phyloP scores from a whole-genome alignment of 2,797 vertebrate genomes.

The Arnoldichthys spilopterus region DNA sequence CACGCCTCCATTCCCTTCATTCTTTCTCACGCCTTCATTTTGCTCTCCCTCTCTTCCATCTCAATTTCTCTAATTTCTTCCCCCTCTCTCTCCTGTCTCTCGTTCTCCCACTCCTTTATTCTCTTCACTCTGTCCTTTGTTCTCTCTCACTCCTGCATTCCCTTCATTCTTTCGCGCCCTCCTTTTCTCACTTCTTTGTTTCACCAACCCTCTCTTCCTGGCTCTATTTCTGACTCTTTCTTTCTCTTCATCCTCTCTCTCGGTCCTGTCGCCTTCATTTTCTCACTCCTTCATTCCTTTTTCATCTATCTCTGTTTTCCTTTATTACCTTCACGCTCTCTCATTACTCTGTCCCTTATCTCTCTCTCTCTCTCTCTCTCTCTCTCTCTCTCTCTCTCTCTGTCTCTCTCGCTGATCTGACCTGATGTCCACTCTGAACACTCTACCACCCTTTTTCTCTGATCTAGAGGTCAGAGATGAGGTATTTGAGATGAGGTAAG shows the following conservation, averaged over 20 bases:
- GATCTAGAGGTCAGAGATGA: background rate
- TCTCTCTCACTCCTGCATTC: background rate
- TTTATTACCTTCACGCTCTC: background rate
- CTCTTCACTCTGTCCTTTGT: background rate
- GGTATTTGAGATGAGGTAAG: too few species aligned
- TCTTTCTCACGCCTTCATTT: background rate
- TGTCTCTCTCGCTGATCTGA: background rate
- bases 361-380: background rate
- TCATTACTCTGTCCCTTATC: background rate
- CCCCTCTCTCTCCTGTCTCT: background rate
- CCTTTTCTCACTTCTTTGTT: constrained; percentile 13
- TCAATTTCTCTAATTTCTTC: background rate
- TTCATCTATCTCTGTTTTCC: background rate
- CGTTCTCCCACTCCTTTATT: background rate
- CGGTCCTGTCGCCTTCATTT: too few species aligned
- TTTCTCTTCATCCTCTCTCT: background rate
- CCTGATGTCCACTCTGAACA: too few species aligned
- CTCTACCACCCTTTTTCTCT: background rate
- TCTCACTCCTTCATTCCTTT: background rate
- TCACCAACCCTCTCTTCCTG: constrained; percentile 1
- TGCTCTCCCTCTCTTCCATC: background rate
- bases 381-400: too few species aligned
- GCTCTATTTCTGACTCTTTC: background rate
- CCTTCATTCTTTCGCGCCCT: constrained; percentile 44
- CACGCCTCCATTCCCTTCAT: too few species aligned